Evolutionary conservation across 2,888 invertebrate species (phyloP), one percentile per base, ranked within the genome.

Genomic region (Dryadula phaetusa): DNA sequence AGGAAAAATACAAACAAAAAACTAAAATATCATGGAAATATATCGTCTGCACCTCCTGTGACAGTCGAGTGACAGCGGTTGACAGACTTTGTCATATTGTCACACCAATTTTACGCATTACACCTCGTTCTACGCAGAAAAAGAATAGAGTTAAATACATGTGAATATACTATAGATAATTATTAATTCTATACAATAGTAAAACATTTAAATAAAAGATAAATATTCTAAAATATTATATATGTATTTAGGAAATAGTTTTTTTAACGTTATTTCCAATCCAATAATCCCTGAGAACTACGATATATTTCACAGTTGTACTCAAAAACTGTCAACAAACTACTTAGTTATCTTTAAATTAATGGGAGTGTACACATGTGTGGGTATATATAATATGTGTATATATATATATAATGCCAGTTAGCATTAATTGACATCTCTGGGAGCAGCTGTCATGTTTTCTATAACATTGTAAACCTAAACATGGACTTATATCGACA

Each of bases 1-100:
- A 76, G 79, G 82, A 84, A 86, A 89, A 78, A 81, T 78, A 88
- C 85, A 89, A 90, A 90, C 88, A 90, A 88, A 72, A 90, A 90
- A 90, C 83, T 88, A 90, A 89, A 90, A 86, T 88, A 85, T 82
- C 82, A 82, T 83, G 79, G 83, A 81, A 82, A 80, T 84, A 82
- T 79, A 84, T 82, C 78, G 82, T 83, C 83, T 83, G 74, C 75
- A 74, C 74, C 76, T 75, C 65, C 70, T 66, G 70, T 76, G 77
- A 75, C 75, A 78, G 71, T 68, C 82, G 81, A 80, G 74, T 82
- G 83, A 85, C 82, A 82, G 77, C 60, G 20, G 52, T 72, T 76
- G 79, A 76, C 75, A 76, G 69, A 73, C 77, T 78, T 75, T 79
- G 72, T 75, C 74, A 74, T 70, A 71, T 63, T 70, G 74, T 74